These are phyloP conservation scores for Bucorvus abyssinicus DNA, from an alignment of 2,797 vertebrate species.

Conservation along the genomic window DNA sequence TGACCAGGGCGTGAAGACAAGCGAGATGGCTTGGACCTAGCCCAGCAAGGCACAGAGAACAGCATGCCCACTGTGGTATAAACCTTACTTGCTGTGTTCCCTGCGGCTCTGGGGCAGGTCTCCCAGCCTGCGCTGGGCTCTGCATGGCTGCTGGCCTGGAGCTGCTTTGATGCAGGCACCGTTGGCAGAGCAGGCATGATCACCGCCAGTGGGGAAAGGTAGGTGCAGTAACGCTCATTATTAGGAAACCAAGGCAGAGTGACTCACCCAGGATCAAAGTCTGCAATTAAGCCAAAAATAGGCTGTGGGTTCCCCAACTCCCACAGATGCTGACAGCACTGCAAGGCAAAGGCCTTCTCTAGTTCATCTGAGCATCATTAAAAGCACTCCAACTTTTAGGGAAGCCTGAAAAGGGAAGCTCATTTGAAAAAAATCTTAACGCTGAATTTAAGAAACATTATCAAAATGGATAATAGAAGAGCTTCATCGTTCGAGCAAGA, in stretches of 20 bases:
- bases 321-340: background rate
- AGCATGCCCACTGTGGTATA: background rate
- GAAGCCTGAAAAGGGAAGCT: background rate
- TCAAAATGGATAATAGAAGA: background rate
- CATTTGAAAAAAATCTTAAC: background rate
- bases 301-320: background rate
- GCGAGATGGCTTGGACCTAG: background rate
- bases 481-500: background rate
- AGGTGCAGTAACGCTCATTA: background rate
- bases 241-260: background rate
- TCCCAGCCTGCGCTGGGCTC: background rate
- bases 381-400: background rate
- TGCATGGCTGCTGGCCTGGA: background rate
- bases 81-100: background rate
- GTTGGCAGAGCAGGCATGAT: background rate
- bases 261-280: background rate
- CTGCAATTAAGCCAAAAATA: background rate
- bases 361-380: background rate
- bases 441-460: background rate
- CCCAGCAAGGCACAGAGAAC: background rate
- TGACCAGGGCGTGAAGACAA: fast-evolving
- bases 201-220: background rate
- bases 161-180: background rate
- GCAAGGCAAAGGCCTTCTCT: background rate
- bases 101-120: background rate